These are phyloP conservation scores for Acipenser ruthenus DNA, from an alignment of 2,797 vertebrate genomes.

Conservation along the genomic window DNA sequence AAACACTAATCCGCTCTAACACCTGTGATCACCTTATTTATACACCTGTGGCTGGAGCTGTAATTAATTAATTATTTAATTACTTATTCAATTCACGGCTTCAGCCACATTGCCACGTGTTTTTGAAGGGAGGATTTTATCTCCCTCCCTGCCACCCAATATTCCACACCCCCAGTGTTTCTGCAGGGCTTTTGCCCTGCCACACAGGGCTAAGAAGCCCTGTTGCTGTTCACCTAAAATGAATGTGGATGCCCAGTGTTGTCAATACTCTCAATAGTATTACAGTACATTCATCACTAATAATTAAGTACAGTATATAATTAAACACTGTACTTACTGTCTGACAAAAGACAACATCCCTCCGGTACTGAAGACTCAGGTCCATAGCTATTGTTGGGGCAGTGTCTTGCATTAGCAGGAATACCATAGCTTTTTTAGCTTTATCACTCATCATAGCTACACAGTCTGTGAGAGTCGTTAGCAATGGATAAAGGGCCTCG, in stretches of 20 bases:
- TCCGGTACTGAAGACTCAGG: slow-evolving; percentile 88
- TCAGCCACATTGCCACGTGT: no score
- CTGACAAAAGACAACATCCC: slow-evolving; percentile 96
- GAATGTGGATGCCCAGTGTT: no score
- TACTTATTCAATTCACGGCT: no score
- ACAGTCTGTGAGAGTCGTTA: slow-evolving; percentile 86
- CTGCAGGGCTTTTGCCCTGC: not conserved
- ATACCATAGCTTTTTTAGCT: slow-evolving; percentile 95
- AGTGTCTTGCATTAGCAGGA: slow-evolving; percentile 94
- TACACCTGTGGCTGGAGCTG: no score
- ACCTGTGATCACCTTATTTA: no score
- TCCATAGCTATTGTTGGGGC: slow-evolving; percentile 88
- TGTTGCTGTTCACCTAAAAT: no score
- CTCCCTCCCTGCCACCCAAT: no score
- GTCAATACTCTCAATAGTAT: no score
- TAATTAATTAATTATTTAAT: no score
- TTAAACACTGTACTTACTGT: slow-evolving; percentile 62
- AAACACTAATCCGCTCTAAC: no score
- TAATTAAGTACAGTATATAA: not conserved
- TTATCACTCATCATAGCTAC: slow-evolving; percentile 96
- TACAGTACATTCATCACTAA: not conserved
- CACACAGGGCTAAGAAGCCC: not conserved
- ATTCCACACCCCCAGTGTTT: no score
- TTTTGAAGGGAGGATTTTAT: no score
- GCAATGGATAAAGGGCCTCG: slow-evolving; percentile 85